phyloP scores from a whole-genome alignment of 2,888 invertebrate genomes.

The Parasteatoda lunata region DNA sequence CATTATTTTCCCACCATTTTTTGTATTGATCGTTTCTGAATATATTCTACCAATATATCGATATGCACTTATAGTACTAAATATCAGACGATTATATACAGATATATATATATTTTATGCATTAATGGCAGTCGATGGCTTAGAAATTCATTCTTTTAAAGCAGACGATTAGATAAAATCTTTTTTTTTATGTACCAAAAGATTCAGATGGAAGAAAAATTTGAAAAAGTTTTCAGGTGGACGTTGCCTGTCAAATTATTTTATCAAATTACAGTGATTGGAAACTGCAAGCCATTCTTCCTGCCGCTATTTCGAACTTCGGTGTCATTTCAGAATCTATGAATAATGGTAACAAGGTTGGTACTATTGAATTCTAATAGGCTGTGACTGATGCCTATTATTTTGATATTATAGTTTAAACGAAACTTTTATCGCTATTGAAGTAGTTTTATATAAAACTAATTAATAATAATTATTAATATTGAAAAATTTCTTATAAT shows the following conservation, averaged over 20 bases:
- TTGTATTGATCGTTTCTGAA: slow-evolving; percentile 42
- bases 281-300: slow-evolving; percentile 1
- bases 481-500: too few species aligned
- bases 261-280: slow-evolving; percentile 4
- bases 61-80: slow-evolving; percentile 2
- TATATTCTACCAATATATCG: slow-evolving; percentile 26
- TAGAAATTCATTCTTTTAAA: background rate
- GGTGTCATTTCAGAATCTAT: background rate
- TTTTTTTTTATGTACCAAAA: slow-evolving; percentile 1
- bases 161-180: slow-evolving; percentile 2
- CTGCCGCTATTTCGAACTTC: background rate
- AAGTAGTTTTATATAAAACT: too few species aligned
- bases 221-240: slow-evolving; percentile 1
- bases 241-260: slow-evolving; percentile 15
- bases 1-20: slow-evolving; percentile 50
- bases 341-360: background rate
- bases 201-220: slow-evolving; percentile 1
- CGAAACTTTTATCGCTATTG: too few species aligned
- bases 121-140: background rate
- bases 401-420: too few species aligned
- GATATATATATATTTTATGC: too few species aligned
- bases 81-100: too few species aligned
- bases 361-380: background rate
- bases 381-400: background rate
- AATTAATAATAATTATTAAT: too few species aligned